Evolutionary conservation across 1,140 invertebrate genomes (phyloP), one percentile per base, ranked within the genome.

Genomic region (Chelonus insularis): DNA sequence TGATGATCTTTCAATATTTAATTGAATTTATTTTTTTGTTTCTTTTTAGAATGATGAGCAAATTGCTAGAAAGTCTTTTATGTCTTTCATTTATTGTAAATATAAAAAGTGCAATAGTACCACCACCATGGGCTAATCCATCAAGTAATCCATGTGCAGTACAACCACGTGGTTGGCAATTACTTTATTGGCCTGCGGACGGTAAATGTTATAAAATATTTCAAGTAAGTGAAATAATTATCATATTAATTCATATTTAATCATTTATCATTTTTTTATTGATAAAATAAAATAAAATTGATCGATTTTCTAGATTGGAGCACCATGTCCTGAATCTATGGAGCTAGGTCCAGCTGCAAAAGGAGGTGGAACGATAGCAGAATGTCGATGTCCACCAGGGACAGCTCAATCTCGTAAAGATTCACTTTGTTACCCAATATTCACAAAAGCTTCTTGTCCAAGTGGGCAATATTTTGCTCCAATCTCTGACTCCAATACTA

Each of bases 191-290:
- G 91, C 88, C 91, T 0, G 79, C 84, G 0, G 88, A 94, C 70
- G 89, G 89, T 61, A 88, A 91, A 76, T 94, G 91, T 74, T 93
- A 93, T 73, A 91, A 89, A 73, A 93, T 94, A 76, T 94, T 92
- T 72, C 85, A 89, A 82, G 88, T 86, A 74, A 79, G 78, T 70
- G 20, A 9, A 5, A 16, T 60, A 3, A 37, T n/a, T 25, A 11
- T n/a, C 2, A 12, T 39, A 18, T 41, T 2, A 55, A 41, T 66
- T 64, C 45, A 34, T 61, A 64, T 65, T n/a, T n/a, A n/a, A n/a
- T n/a, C n/a, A n/a, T n/a, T n/a, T n/a, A n/a, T n/a, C n/a, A n/a
- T n/a, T n/a, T n/a, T n/a, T n/a, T n/a, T n/a, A n/a, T n/a, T n/a
- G n/a, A n/a, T n/a, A n/a, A n/a, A n/a, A n/a, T n/a, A n/a, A n/a